Evolutionary conservation across 2,113 vertebrate species (phyloP).

Genomic region (Actinemys pallida): DNA sequence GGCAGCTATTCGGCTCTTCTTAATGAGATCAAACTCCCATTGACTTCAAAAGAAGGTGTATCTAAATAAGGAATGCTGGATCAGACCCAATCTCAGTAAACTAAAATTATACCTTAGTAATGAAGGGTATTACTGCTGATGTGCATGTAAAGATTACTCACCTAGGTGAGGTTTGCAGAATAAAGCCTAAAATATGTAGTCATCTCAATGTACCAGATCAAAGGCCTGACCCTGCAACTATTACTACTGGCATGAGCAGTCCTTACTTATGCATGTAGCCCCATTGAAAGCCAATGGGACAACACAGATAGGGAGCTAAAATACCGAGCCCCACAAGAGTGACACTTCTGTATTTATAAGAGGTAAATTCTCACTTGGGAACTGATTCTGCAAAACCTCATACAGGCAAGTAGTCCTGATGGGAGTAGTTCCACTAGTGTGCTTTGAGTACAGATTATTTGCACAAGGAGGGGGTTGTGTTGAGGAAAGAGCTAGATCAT

Average conservation of each 20-base stretch:
- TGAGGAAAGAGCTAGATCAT: no score
- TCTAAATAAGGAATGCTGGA: not conserved
- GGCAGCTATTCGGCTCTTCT: not conserved
- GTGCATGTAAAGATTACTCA: not conserved
- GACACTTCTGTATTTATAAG: not conserved
- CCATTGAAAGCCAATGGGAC: not conserved
- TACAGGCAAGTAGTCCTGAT: not conserved
- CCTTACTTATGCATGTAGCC: not conserved
- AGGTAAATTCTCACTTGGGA: not conserved
- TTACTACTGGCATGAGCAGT: not conserved
- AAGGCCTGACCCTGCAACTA: not conserved
- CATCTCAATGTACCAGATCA: rapidly evolving
- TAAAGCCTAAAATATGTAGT: not conserved
- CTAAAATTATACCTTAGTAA: not conserved
- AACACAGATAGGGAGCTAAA: not conserved
- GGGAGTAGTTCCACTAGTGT: not conserved
- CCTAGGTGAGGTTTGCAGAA: rapidly evolving
- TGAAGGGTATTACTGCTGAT: not conserved
- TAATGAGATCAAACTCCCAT: rapidly evolving
- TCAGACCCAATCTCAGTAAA: not conserved
- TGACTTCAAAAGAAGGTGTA: not conserved
- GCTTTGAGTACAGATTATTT: not conserved
- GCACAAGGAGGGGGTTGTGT: not conserved
- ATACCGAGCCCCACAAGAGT: not conserved
- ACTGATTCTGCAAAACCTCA: not conserved